These are phyloP conservation scores for Ephydatia muelleri DNA, from an alignment of 37 sponge, comb jelly and placozoan genomes.

Conservation along the genomic window DNA sequence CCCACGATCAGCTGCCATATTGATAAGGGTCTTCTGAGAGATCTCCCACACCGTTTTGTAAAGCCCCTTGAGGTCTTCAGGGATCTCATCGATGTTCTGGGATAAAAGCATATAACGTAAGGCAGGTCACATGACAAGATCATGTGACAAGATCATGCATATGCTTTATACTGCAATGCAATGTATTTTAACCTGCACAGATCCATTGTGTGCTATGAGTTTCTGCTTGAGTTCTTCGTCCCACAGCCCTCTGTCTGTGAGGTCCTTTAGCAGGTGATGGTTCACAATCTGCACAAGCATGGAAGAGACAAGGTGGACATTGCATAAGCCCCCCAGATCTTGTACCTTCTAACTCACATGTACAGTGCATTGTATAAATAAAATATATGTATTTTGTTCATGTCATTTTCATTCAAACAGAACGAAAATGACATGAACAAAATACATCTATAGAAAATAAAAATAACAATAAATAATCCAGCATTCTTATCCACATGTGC, in stretches of 20 bases:
- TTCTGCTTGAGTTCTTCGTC: slow-evolving; percentile 89
- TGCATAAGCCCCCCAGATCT: background rate
- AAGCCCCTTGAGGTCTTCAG: slow-evolving; percentile 85
- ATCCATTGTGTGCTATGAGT: slow-evolving; percentile 96
- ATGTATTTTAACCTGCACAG: slow-evolving; percentile 74
- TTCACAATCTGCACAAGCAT: slow-evolving; percentile 83
- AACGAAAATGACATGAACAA: no score
- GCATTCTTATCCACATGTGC: no score
- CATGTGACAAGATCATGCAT: background rate
- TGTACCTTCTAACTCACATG: background rate
- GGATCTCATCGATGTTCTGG: slow-evolving; percentile 86
- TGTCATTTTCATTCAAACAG: no score
- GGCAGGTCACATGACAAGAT: background rate
- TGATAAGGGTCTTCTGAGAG: slow-evolving; percentile 91
- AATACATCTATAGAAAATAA: no score
- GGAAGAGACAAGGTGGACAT: background rate
- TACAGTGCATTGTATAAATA: no score
- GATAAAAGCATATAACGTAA: background rate
- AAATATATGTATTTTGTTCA: no score
- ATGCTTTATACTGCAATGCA: background rate
- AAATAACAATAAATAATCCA: no score
- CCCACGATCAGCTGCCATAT: slow-evolving; percentile 97
- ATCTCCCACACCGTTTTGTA: slow-evolving; percentile 99
- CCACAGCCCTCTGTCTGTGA: slow-evolving; percentile 90
- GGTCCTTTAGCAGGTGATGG: slow-evolving; percentile 93